Conservation (phyloP, 2,888 invertebrate species). For the Nymphalis polychloros region DNA sequence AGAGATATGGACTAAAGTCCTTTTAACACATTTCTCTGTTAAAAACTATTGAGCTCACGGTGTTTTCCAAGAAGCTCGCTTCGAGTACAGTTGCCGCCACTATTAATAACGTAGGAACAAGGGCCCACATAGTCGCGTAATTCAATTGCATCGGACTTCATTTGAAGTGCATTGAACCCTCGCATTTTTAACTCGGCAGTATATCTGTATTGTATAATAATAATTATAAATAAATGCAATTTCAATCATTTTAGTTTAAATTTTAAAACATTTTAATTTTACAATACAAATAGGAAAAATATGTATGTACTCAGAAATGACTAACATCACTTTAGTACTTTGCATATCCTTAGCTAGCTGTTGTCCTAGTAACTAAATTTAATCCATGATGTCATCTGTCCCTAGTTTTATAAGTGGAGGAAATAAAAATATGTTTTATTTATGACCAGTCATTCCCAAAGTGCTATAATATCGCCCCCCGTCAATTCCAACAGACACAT, state of each 20-base stretch:
- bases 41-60: background rate
- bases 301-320: background rate
- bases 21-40: background rate
- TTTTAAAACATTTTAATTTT: background rate
- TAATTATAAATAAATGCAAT: background rate
- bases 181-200: slow-evolving; percentile 27
- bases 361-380: slow-evolving; percentile 23
- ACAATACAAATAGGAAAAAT: background rate
- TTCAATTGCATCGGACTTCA: slow-evolving; percentile 33
- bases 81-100: slow-evolving; percentile 16
- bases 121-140: slow-evolving; percentile 33
- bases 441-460: too few relatives aligned
- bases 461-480: too few relatives aligned
- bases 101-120: slow-evolving; percentile 36
- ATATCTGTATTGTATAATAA: background rate
- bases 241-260: background rate
- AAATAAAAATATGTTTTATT: background rate
- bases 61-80: slow-evolving; percentile 26
- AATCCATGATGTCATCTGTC: slow-evolving; percentile 20
- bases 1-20: background rate
- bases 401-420: slow-evolving; percentile 9
- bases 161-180: slow-evolving; percentile 36
- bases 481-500: too few relatives aligned
- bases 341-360: slow-evolving; percentile 2
- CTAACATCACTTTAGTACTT: too few relatives aligned